Evolutionary conservation across 1,140 invertebrate species (phyloP).

Genomic region (Ips typographus): DNA sequence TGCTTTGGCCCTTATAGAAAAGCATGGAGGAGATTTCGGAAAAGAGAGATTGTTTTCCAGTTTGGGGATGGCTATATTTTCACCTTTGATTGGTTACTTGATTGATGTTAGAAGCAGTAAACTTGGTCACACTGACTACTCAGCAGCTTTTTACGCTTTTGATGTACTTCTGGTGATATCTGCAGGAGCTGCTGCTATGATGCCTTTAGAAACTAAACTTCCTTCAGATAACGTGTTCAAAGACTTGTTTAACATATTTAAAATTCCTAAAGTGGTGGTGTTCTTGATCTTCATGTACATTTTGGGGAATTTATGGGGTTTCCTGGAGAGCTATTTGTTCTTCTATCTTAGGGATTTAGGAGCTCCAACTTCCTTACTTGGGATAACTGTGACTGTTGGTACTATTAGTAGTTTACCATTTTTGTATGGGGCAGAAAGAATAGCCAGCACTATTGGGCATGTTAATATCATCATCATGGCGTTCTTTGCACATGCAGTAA

Average conservation of each 20-base stretch:
- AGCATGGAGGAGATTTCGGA: conserved; percentile 78
- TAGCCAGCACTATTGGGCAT: conserved; percentile 78
- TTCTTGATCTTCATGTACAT: conserved; percentile 77
- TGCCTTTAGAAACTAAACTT: conserved; percentile 71
- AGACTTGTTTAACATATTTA: conserved; percentile 69
- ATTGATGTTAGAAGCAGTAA: conserved; percentile 67
- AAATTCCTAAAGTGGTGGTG: conserved; percentile 71
- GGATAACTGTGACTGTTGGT: conserved; percentile 79
- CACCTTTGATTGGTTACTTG: conserved; percentile 74
- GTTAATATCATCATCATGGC: conserved; percentile 80
- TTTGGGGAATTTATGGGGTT: conserved; percentile 77
- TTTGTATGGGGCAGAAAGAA: conserved; percentile 74
- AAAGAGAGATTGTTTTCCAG: conserved; percentile 76
- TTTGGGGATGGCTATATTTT: conserved; percentile 77
- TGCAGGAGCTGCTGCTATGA: conserved; percentile 66
- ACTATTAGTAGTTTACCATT: conserved; percentile 80
- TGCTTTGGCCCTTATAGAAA: conserved; percentile 75
- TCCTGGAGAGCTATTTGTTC: conserved; percentile 83
- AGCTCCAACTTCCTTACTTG: conserved; percentile 76
- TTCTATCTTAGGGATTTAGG: conserved; percentile 79
- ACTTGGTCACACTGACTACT: conserved; percentile 74
- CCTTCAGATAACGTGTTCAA: conserved; percentile 71
- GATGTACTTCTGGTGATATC: conserved; percentile 69
- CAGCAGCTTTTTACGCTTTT: conserved; percentile 74
- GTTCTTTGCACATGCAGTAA: conserved; percentile 76